Base-by-base conservation (phyloP, 2,888 invertebrate genomes). In the Slavum lentiscoides region DNA sequence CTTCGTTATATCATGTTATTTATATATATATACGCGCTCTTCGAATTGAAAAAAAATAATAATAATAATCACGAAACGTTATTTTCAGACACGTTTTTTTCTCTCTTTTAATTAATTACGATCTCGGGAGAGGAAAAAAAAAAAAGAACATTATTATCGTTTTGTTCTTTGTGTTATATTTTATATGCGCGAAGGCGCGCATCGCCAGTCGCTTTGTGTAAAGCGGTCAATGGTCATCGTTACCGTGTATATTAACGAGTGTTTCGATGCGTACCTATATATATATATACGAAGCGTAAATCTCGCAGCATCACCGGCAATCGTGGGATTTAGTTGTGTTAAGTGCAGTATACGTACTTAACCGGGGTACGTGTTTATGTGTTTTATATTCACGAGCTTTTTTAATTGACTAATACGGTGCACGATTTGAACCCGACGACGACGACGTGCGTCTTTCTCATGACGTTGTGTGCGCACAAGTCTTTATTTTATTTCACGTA, bases 361-460 rank as follows among this genome's bases (percentile, higher is more conserved):
- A 9, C 30, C 30, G 30, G 30, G 9, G 6, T 61, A 13, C 15
- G 2, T 23, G 30, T 53, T 64, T 49, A 13, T n/a, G 2, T 23
- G 30, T 53, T 64, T 49, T 53, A 74, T 30, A 62, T 74, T 74
- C 74, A 74, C 74, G 74, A 74, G 64, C 55, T 74, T 74, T 74
- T 74, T 74, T 30, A 74, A 74, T 74, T 66, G 74, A 64, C 74
- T 37, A 55, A 64, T 74, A 74, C 64, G 37, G 9, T 8, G 74
- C 74, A 74, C 74, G 74, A 74, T 74, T 66, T 21, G 74, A 66
- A 66, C 64, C 53, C 55, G 53, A 53, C 62, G 43, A 43, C 55
- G 53, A 53, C 62, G 43, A 43, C 43, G 43, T 9, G 43, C 43
- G 43, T 43, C 9, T 43, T 30, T 9, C 9, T 43, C 43, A 43